Evolutionary conservation across 2,888 invertebrate species (phyloP), one percentile per base, ranked within the genome.

Genomic region (Sesamia inferens): DNA sequence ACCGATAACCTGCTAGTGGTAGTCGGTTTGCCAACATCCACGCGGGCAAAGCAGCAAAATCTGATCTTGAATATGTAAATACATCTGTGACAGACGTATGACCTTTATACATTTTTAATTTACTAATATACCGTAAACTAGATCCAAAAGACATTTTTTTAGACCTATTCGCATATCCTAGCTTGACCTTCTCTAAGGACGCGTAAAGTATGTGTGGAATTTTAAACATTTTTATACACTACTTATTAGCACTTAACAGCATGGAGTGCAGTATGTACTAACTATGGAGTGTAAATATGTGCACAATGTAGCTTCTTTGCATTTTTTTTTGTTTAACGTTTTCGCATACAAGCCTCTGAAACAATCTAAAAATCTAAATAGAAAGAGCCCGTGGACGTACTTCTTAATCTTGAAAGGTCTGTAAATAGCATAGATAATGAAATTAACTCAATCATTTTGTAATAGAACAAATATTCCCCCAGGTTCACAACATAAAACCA

Each of bases 81-180:
- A 70, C 59, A 74, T 61, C 68, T 54, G 62, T 11, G 57, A 39
- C 42, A 64, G 47, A 39, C 51, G 63, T 74, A 67, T 64, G 69
- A 78, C 81, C 74, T 71, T 71, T 64, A 81, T 81, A 76, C 73
- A 78, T 84, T 65, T 84, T 83, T 76, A 57, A 84, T 84, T 78
- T 71, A 76, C 76, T 69, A 68, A 69, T 76, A 73, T 67, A 14
- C 81, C 75, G 61, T 71, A 73, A 66, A 71, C 67, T 76, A 85
- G 81, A 72, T 76, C 64, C 54, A 59, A 65, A 69, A 68, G 24
- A 74, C 54, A 63, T 79, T 76, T 83, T 72, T 78, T 47, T 14
- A 22, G 76, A 48, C n/a, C 54, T 65, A 57, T 73, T 69, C 39
- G 5, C 51, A 51, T 79, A 70, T 70, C 59, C 82, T 71, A 58